Evolutionary conservation across 1,140 invertebrate genomes (phyloP).

Genomic region (Drosophila nigrodunni): DNA sequence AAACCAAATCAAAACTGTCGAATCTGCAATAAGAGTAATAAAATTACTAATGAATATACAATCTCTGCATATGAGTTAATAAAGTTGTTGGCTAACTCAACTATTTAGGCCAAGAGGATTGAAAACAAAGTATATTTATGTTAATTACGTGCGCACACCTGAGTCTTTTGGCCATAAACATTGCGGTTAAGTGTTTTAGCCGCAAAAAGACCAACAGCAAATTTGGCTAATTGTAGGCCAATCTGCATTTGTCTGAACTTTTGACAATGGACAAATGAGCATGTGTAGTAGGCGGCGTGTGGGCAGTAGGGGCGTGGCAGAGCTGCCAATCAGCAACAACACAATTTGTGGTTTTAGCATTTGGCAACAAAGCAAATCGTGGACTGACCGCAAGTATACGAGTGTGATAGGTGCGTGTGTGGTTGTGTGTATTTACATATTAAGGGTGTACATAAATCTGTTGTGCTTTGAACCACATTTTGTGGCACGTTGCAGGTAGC

Average conservation of each 20-base stretch:
- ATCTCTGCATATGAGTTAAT: too few species aligned
- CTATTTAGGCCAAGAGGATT: background rate
- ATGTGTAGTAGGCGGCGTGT: background rate
- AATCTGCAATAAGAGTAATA: too few species aligned
- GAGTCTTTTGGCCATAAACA: conserved; percentile 32
- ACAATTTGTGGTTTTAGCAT: conserved; percentile 37
- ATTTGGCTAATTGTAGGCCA: conserved; percentile 63
- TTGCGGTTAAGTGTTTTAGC: conserved; percentile 22
- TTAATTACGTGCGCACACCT: conserved; percentile 33
- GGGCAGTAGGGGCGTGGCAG: background rate
- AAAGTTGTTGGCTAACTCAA: too few species aligned
- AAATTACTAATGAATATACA: too few species aligned
- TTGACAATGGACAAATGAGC: conserved; percentile 15
- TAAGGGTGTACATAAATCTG: conserved; percentile 56
- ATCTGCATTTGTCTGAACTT: conserved; percentile 22
- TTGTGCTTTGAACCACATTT: conserved; percentile 49
- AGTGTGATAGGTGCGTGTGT: background rate
- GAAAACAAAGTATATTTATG: conserved; percentile 25
- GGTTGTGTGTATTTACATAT: conserved; percentile 42
- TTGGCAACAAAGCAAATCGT: conserved; percentile 8
- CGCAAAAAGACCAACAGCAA: conserved; percentile 1
- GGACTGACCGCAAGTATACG: conserved; percentile 4
- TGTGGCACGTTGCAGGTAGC: conserved; percentile 37
- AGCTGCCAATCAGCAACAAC: conserved; percentile 35
- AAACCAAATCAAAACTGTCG: too few species aligned